These are phyloP conservation scores for Druceiella hillmani DNA, from an alignment of 2,888 invertebrate species.

Conservation along the genomic window DNA sequence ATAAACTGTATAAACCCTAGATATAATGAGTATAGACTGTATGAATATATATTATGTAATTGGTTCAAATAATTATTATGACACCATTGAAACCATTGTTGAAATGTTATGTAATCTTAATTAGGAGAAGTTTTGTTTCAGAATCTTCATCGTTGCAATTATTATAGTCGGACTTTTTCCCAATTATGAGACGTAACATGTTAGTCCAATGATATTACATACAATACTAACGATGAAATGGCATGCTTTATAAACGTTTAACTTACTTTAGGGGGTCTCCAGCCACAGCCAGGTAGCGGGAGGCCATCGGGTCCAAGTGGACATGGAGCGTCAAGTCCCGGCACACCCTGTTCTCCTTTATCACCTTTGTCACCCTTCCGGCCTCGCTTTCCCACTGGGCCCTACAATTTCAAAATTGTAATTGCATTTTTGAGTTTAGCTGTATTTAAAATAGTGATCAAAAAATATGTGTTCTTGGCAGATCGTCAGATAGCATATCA, in stretches of 20 bases:
- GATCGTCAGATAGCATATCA: too few species aligned
- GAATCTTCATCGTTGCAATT: neutral
- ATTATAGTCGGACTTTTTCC: neutral
- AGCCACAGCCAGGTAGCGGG: slow-evolving; percentile 93
- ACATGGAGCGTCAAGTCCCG: slow-evolving; percentile 97
- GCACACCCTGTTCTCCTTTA: slow-evolving; percentile 94
- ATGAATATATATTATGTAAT: too few species aligned
- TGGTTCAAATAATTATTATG: too few species aligned
- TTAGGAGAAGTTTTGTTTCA: neutral
- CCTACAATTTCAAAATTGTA: too few species aligned
- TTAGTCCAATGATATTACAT: neutral
- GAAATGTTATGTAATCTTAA: too few species aligned
- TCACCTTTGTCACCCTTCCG: slow-evolving; percentile 89
- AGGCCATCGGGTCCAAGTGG: slow-evolving; percentile 94
- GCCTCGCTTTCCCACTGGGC: slow-evolving; percentile 84
- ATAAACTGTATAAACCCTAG: too few species aligned
- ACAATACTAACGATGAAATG: neutral
- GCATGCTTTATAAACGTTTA: too few species aligned
- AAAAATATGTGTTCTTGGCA: too few species aligned
- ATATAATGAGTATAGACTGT: too few species aligned
- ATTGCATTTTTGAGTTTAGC: too few species aligned
- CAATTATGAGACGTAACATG: neutral
- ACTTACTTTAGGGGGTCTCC: slow-evolving; percentile 80
- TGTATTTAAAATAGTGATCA: too few species aligned
- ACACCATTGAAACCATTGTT: neutral